These are phyloP conservation scores for Gallinago media DNA, from an alignment of 2,113 vertebrate species.

Conservation along the genomic window DNA sequence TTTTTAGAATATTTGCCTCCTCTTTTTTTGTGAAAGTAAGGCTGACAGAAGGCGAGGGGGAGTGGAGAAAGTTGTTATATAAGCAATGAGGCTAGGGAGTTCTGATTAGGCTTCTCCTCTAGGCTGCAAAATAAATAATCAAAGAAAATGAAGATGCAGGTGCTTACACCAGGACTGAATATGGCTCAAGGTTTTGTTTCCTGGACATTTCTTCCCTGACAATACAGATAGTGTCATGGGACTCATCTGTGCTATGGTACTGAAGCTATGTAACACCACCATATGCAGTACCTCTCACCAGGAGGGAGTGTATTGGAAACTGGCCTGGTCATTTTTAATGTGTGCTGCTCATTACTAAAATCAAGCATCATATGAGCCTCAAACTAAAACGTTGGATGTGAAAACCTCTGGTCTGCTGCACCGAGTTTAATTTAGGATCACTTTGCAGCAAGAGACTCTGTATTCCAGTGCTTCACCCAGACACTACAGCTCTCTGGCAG, in stretches of 20 bases:
- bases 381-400: background rate
- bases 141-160: background rate
- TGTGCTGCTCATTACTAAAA: background rate
- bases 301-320: background rate
- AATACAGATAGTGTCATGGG: background rate
- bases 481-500: background rate
- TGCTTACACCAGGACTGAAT: background rate
- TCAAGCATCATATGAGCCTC: background rate
- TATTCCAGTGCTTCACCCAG: background rate
- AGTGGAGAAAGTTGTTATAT: conserved; percentile 14
- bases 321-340: background rate
- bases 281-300: rapidly evolving
- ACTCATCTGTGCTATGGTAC: background rate
- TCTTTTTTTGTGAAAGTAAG: background rate
- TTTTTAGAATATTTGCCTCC: background rate
- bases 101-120: background rate
- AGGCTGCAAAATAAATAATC: background rate
- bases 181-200: background rate
- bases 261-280: background rate
- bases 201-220: background rate
- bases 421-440: background rate
- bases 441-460: background rate
- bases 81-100: background rate
- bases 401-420: background rate
- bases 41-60: conserved; percentile 35